Percentiles rank a stretch among this genome's conserved stretches.
phyloP scores from a whole-genome alignment of 2,113 vertebrate genomes.

The Apteryx owenii region DNA sequence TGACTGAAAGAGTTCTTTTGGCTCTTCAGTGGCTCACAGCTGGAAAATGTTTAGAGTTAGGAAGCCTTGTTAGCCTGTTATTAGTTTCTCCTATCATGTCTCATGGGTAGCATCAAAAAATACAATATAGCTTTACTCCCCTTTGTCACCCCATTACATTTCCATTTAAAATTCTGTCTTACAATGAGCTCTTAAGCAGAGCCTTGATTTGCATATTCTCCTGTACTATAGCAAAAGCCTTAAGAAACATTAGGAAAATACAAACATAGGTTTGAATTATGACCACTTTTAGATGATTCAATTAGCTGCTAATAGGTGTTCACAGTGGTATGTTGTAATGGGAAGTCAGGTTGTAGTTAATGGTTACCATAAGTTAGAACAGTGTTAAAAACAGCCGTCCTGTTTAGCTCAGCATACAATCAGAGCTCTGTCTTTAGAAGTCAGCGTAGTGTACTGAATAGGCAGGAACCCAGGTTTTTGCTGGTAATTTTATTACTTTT shows the following conservation, averaged over 20 bases:
- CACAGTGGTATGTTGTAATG: constrained; percentile 43
- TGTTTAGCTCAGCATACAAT: constrained; percentile 60
- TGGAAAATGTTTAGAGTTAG: constrained; percentile 63
- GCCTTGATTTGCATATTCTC: constrained; percentile 27
- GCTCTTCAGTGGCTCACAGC: constrained; percentile 43
- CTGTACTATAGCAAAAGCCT: background rate
- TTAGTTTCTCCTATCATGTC: constrained; percentile 64
- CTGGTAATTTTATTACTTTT: constrained; percentile 70
- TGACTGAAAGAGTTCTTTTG: constrained; percentile 35
- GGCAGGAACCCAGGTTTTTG: constrained; percentile 47
- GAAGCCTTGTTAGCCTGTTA: constrained; percentile 31
- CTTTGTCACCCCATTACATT: constrained; percentile 38
- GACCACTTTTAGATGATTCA: constrained; percentile 43
- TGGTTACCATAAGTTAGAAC: constrained; percentile 60
- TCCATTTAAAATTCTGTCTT: background rate
- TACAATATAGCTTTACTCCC: constrained; percentile 31
- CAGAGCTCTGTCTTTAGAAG: constrained; percentile 59
- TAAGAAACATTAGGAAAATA: background rate
- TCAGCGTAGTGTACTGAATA: background rate
- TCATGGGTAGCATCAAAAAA: constrained; percentile 46
- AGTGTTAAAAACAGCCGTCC: constrained; percentile 58
- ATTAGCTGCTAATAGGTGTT: constrained; percentile 66
- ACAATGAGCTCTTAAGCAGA: background rate
- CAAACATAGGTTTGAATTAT: constrained; percentile 37
- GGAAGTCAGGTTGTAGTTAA: constrained; percentile 70